Base-by-base conservation (phyloP, 2,113 vertebrate species). In the Hemibagrus wyckioides region DNA sequence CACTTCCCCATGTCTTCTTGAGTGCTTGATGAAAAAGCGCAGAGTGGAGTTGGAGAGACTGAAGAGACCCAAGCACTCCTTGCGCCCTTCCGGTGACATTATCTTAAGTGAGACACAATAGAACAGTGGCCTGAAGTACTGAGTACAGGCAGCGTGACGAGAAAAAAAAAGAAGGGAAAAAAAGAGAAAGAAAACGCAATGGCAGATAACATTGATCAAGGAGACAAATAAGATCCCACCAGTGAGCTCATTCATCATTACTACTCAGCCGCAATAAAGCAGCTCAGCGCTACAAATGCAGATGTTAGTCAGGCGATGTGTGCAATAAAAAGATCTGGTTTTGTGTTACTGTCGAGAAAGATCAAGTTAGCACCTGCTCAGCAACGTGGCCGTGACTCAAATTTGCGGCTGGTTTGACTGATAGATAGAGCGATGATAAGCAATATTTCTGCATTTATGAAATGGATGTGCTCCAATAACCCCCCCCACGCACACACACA, bases 41-140 rank as follows among this genome's bases (percentile, higher is more conserved):
- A 23, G 23, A 88, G 87, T 89, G 90, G 33, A 91, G 90, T 91
- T 93, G 48, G 84, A 90, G 93, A 92, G 89, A 89, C 77, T 86
- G 89, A 88, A 82, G 85, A 87, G 82, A 88, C 91, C 90, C 89
- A 90, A 92, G 93, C 91, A 91, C 86, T 90, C 89, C n/a, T 88
- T 69, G 57, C 89, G 92, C 88, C 89, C 88, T 93, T 93, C 80
- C 83, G 54, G 86, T 93, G 93, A 93, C 92, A 93, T 93, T 91
- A 93, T 94, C 93, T 95, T 90, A 88, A 94, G 93, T 91, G 91
- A 90, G 91, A 92, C 92, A 92, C 86, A 91, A 59, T 91, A 79
- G 59, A 90, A 90, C 48, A 93, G 92, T 89, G 92, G 92, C 90
- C 90, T 87, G 85, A 90, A 92, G 88, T 90, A 71, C 85, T 88